Conservation (phyloP, 2,797 vertebrate genomes). For the Argyrosomus regius region DNA sequence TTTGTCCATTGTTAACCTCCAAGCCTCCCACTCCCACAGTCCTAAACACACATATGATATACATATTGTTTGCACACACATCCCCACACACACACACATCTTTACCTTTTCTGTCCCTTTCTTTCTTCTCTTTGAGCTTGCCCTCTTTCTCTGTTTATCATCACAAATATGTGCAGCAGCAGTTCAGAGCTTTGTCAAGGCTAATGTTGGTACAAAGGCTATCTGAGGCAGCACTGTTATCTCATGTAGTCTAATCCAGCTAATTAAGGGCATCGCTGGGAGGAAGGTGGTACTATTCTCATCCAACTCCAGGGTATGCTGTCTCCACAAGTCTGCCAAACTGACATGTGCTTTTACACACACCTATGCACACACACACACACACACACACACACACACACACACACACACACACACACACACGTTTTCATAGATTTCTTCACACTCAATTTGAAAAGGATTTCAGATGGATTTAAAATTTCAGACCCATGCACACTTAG, state of each 20-base stretch:
- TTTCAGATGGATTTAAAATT: background rate
- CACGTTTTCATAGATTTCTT: constrained; percentile 7
- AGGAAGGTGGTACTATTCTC: constrained; percentile 81
- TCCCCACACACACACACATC: background rate
- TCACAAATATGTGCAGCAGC: constrained; percentile 51
- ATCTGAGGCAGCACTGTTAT: constrained; percentile 73
- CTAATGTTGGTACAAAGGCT: constrained; percentile 72
- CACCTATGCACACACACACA: constrained; percentile 30
- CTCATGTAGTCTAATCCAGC: constrained; percentile 78
- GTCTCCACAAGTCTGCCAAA: constrained; percentile 65
- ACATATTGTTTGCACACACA: background rate
- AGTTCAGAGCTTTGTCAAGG: constrained; percentile 65
- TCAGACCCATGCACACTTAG: background rate
- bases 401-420: constrained; percentile 44
- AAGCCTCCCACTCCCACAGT: constrained; percentile 30
- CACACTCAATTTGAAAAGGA: constrained; percentile 10
- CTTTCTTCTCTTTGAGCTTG: background rate
- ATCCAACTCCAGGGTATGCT: constrained; percentile 74
- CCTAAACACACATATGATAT: constrained; percentile 14
- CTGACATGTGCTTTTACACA: constrained; percentile 55
- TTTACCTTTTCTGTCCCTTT: constrained; percentile 2
- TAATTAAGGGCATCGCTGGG: constrained; percentile 83
- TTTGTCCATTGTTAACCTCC: constrained; percentile 39
- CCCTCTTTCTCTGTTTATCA: constrained; percentile 32
- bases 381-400: background rate